Conservation (phyloP, 2,888 invertebrate species). For the Catocala fraxini region DNA sequence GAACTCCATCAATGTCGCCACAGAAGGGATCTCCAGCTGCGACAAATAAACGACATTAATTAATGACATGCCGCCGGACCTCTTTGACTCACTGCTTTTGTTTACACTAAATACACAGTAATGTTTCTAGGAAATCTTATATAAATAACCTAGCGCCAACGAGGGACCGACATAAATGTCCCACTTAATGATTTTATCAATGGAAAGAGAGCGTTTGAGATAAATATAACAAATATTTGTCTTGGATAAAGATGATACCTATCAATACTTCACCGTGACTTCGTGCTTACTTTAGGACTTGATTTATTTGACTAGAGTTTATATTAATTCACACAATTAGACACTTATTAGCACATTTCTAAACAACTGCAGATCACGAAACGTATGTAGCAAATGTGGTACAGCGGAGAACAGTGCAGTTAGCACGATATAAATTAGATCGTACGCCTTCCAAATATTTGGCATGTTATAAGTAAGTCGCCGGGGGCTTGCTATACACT, state of each 20-base stretch:
- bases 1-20: slow-evolving; percentile 99
- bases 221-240: slow-evolving; percentile 33
- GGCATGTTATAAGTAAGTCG: slow-evolving; percentile 58
- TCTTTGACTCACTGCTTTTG: slow-evolving; percentile 25
- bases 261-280: slow-evolving; percentile 23
- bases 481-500: slow-evolving; percentile 36
- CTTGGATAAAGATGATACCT: slow-evolving; percentile 26
- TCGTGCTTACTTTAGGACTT: slow-evolving; percentile 11
- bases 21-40: slow-evolving; percentile 95
- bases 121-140: slow-evolving; percentile 34
- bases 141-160: slow-evolving; percentile 19
- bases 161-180: slow-evolving; percentile 14
- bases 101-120: slow-evolving; percentile 22
- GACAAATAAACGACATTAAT: slow-evolving; percentile 70
- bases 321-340: slow-evolving; percentile 42
- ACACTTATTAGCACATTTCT: slow-evolving; percentile 70
- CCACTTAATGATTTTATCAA: slow-evolving; percentile 19
- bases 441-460: slow-evolving; percentile 59
- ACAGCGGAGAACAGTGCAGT: slow-evolving; percentile 59
- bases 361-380: slow-evolving; percentile 64
- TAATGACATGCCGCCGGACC: slow-evolving; percentile 21
- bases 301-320: slow-evolving; percentile 19
- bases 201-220: slow-evolving; percentile 16
- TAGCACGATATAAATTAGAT: slow-evolving; percentile 57
- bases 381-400: slow-evolving; percentile 62